Percentiles rank a stretch among this genome's conserved stretches.
Conservation (phyloP, 2,888 invertebrate genomes). For the Caenorhabditis panamensis region DNA sequence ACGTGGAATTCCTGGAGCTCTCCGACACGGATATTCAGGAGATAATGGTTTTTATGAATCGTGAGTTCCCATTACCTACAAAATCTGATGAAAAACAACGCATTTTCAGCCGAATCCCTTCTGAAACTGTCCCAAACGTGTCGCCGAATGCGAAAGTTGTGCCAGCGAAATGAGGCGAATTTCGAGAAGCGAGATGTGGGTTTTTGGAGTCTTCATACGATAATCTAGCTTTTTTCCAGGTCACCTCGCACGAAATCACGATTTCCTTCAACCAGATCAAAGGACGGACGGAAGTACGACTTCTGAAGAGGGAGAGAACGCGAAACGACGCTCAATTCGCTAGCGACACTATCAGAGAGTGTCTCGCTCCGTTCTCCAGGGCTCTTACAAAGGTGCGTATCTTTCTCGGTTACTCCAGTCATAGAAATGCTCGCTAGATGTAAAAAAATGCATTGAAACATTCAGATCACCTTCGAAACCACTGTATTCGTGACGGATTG, state of each 20-base stretch:
- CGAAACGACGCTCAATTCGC: slow-evolving; percentile 37
- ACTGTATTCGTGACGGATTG: slow-evolving; percentile 52
- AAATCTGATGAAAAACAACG: not conserved
- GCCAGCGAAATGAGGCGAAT: slow-evolving; percentile 21
- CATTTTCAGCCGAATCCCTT: slow-evolving; percentile 51
- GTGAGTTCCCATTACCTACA: slow-evolving; percentile 13
- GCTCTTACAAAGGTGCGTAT: slow-evolving; percentile 38
- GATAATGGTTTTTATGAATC: slow-evolving; percentile 44
- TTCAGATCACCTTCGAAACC: slow-evolving; percentile 60
- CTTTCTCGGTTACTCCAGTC: too few species aligned
- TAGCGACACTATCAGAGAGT: slow-evolving; percentile 16
- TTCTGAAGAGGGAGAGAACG: slow-evolving; percentile 51
- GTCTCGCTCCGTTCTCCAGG: slow-evolving; percentile 46
- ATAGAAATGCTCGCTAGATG: too few species aligned
- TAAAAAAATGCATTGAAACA: too few species aligned
- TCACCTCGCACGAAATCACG: slow-evolving; percentile 51
- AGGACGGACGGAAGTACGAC: slow-evolving; percentile 47
- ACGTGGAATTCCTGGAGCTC: slow-evolving; percentile 22
- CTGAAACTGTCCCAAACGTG: slow-evolving; percentile 53
- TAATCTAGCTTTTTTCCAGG: slow-evolving; percentile 21
- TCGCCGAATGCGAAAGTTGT: slow-evolving; percentile 34
- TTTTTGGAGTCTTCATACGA: not conserved
- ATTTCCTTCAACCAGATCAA: slow-evolving; percentile 54
- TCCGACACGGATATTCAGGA: slow-evolving; percentile 35
- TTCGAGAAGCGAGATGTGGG: slow-evolving; percentile 39